Conservation (phyloP, 2,113 vertebrate species). For the Nycticebus coucang region DNA sequence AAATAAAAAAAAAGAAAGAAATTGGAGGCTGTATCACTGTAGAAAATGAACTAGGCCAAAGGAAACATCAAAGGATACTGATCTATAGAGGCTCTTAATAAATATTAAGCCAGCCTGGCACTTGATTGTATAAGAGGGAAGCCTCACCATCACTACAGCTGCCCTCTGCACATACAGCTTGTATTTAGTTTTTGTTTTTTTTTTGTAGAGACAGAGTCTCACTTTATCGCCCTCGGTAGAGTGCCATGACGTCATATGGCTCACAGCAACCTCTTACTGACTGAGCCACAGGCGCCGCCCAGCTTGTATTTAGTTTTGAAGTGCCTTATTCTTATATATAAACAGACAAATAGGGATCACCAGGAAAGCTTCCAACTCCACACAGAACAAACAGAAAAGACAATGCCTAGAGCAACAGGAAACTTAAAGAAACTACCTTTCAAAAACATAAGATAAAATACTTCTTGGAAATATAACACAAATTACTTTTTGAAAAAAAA, state of each 20-base stretch:
- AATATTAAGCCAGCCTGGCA: background rate
- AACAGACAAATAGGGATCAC: background rate
- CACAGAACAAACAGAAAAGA: background rate
- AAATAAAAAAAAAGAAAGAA: background rate
- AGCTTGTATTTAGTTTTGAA: background rate
- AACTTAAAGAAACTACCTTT: slow-evolving; percentile 24
- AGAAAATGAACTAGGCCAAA: background rate
- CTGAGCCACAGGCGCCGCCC: too few relatives aligned
- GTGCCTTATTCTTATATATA: background rate
- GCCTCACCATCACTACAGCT: background rate
- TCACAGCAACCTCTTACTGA: too few relatives aligned
- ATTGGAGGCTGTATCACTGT: background rate
- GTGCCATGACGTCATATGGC: too few relatives aligned
- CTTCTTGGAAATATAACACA: background rate
- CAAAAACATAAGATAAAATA: slow-evolving; percentile 1
- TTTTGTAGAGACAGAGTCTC: too few relatives aligned
- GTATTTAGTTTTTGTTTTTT: background rate
- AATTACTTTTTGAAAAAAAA: slow-evolving; percentile 31
- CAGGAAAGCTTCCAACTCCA: background rate
- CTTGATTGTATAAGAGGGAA: background rate
- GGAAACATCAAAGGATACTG: background rate
- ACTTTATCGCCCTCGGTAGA: too few relatives aligned
- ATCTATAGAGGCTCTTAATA: background rate
- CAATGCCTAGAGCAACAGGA: background rate
- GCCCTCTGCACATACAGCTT: background rate